Evolutionary conservation across 2,888 invertebrate species (phyloP).

Genomic region (Mellilla xanthometata): DNA sequence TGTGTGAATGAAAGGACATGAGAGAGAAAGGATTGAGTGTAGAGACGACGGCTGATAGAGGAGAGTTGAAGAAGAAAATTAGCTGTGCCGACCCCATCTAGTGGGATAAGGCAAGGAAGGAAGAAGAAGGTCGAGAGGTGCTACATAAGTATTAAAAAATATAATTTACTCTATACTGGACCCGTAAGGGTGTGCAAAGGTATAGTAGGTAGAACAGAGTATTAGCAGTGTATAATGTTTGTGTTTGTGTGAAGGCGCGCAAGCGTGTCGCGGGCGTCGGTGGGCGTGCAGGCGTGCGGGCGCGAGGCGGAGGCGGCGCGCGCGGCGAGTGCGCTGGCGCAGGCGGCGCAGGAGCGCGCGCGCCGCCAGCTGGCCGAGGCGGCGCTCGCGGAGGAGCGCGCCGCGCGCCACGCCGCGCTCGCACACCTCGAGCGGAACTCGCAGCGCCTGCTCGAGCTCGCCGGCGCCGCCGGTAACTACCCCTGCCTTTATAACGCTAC

Average conservation of each 20-base stretch:
- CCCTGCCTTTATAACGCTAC: too few relatives aligned
- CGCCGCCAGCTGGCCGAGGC: constrained; percentile 82
- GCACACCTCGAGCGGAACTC: constrained; percentile 89
- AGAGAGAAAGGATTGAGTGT: too few relatives aligned
- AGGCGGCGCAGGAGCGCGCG: constrained; percentile 83
- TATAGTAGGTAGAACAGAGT: too few relatives aligned
- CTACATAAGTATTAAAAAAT: too few relatives aligned
- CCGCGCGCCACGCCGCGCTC: constrained; percentile 88
- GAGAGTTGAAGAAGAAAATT: too few relatives aligned
- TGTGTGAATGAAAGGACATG: too few relatives aligned
- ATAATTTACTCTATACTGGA: too few relatives aligned
- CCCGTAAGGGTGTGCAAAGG: too few relatives aligned
- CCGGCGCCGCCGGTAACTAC: constrained; percentile 67
- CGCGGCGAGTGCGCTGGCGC: constrained; percentile 83
- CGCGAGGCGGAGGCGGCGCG: constrained; percentile 85
- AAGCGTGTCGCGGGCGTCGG: constrained; percentile 73
- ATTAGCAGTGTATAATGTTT: neutral
- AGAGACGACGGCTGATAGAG: too few relatives aligned
- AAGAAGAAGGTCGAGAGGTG: too few relatives aligned
- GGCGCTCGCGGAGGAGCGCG: constrained; percentile 85
- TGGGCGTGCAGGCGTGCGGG: constrained; percentile 85
- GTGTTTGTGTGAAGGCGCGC: constrained; percentile 42
- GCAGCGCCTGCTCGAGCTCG: constrained; percentile 85
- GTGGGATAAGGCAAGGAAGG: too few relatives aligned
- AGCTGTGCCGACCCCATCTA: too few relatives aligned